Base-by-base conservation (phyloP, 1,140 invertebrate species). In the Atta texana region DNA sequence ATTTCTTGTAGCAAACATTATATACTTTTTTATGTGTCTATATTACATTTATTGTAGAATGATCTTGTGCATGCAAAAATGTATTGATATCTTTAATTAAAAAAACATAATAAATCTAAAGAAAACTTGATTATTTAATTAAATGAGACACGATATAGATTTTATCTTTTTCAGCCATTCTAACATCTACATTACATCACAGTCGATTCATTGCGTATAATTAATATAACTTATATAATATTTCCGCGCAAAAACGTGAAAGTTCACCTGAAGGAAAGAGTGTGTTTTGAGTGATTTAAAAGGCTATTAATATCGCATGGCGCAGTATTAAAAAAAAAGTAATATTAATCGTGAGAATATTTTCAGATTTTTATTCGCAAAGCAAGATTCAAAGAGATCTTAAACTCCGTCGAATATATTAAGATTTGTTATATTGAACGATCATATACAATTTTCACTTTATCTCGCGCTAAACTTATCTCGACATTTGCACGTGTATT, bases 391-490 rank as follows among this genome's bases (percentile, higher is more conserved):
- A 59, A 82, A 74, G 24, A 82, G 39, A 14, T 59, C 51, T 72
- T 55, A 69, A 80, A 24, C 10, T 72, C 4, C 21, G 55, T 3
- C 6, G n/a, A 12, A 6, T 74, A 51, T 82, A 74, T 82, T 82
- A 72, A 71, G 66, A 82, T 59, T 71, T 8, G 34, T 82, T 82
- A 64, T 39, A 71, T 72, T 12, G 10, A 57, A 44, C 28, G n/a
- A 14, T 28, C 28, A 49, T 53, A 80, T 80, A 69, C 14, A 80
- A 80, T 80, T 80, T 80, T 80, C 63, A 55, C 51, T 80, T 80
- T 80, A 80, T 68, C 49, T 39, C 14, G 24, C 24, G 2, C n/a
- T 66, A 78, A 80, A 80, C 7, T 53, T 68, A 80, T 55, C 77
- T 80, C 28, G 14, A 53, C 39, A 39, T 63, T 77, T 53, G 49